Conservation (phyloP, 1,140 invertebrate species). For the Agrypnia vestita region DNA sequence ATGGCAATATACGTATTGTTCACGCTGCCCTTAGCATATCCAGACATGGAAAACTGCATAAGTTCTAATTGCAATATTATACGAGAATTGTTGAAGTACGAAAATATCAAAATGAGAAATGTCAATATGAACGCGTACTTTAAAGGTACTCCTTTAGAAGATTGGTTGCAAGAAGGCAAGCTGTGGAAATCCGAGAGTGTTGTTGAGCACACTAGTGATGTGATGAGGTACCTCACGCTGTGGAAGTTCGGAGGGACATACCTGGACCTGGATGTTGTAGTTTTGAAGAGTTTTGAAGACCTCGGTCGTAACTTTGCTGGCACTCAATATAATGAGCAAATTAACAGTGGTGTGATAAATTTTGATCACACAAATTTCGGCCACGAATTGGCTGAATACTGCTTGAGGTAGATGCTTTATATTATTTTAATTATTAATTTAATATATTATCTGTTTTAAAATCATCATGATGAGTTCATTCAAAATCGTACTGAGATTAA, state of each 20-base stretch:
- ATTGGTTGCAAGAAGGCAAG: conserved; percentile 68
- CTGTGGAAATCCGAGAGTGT: conserved; percentile 70
- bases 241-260: conserved; percentile 79
- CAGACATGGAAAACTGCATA: background rate
- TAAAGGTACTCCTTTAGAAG: conserved; percentile 69
- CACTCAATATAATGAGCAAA: conserved; percentile 67
- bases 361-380: conserved; percentile 75
- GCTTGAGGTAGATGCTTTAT: conserved; percentile 74
- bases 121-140: conserved; percentile 66
- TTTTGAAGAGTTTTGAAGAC: conserved; percentile 76
- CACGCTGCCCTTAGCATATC: conserved; percentile 62
- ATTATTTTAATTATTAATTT: too few species aligned
- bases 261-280: conserved; percentile 82
- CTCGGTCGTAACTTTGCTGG: conserved; percentile 78
- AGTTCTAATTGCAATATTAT: conserved; percentile 55
- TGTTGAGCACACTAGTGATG: conserved; percentile 71
- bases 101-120: conserved; percentile 66
- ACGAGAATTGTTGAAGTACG: conserved; percentile 64
- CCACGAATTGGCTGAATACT: conserved; percentile 73
- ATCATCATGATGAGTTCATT: too few species aligned
- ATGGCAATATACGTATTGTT: conserved; percentile 72
- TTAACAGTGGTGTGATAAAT: conserved; percentile 79
- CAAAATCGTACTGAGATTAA: too few species aligned
- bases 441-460: too few species aligned
- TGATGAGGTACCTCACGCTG: conserved; percentile 72